Percentiles rank a stretch among this genome's conserved stretches.
Evolutionary conservation across 2,888 invertebrate genomes (phyloP).

Genomic region (Euphydryas editha): DNA sequence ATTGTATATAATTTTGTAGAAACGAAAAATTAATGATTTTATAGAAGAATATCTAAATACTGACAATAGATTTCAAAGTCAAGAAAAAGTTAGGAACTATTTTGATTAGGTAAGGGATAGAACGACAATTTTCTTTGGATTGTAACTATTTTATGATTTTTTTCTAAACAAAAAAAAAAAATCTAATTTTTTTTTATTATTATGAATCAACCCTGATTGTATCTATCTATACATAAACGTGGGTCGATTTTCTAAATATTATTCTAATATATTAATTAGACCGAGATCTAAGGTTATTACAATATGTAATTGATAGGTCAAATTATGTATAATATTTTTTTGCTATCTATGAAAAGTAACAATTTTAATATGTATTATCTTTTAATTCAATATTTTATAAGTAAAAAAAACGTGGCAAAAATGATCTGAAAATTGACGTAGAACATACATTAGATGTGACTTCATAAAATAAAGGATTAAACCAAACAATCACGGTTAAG

Average conservation of each 20-base stretch:
- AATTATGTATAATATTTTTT: constrained; percentile 2
- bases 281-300: neutral
- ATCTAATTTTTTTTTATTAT: no score
- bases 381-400: neutral
- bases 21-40: neutral
- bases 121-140: no score
- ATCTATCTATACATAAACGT: no score
- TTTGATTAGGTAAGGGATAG: no score
- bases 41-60: neutral
- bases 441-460: neutral
- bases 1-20: neutral
- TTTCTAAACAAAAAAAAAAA: no score
- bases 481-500: neutral
- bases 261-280: neutral
- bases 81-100: neutral
- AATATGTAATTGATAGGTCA: neutral
- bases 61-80: neutral
- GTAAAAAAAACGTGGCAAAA: neutral
- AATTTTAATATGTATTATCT: neutral
- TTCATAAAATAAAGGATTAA: neutral
- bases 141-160: no score
- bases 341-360: constrained; percentile 10
- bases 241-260: neutral
- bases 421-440: neutral
- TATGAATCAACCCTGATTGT: no score